These are phyloP conservation scores for Micromesistius poutassou DNA, from an alignment of 2,797 vertebrate genomes.

Conservation along the genomic window DNA sequence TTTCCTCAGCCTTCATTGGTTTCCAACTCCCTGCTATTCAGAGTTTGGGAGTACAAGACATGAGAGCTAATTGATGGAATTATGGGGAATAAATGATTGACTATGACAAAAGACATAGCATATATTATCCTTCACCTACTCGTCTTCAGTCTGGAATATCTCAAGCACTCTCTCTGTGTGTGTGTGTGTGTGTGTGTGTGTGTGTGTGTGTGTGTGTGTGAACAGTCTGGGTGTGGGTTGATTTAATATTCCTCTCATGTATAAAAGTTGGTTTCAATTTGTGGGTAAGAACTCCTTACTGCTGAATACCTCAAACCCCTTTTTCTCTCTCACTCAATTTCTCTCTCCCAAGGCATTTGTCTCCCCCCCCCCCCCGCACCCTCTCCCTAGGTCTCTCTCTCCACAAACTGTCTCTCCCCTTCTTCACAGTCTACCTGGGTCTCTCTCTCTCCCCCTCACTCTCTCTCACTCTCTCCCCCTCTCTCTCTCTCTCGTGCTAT, in stretches of 20 bases:
- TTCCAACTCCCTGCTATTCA: too few species aligned
- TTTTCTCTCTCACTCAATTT: too few species aligned
- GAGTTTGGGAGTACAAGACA: too few species aligned
- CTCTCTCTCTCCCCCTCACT: conserved; percentile 17
- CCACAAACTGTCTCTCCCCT: neutral
- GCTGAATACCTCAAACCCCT: too few species aligned
- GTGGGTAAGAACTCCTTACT: conserved; percentile 30
- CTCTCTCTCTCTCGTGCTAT: conserved; percentile 53
- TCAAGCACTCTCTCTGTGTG: too few species aligned
- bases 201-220: neutral
- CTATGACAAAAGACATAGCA: too few species aligned
- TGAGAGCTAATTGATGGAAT: too few species aligned
- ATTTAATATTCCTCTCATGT: neutral
- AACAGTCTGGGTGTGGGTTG: neutral
- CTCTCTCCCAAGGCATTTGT: too few species aligned
- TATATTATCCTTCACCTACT: too few species aligned
- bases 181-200: neutral
- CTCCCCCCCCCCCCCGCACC: conserved; percentile 37
- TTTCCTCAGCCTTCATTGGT: too few species aligned
- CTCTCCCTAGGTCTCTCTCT: conserved; percentile 37
- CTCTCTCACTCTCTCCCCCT: conserved; percentile 17
- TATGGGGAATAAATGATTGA: too few species aligned
- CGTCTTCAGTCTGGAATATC: too few species aligned
- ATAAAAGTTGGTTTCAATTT: conserved; percentile 21
- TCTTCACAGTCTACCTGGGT: conserved; percentile 39